Conservation (phyloP, 2,888 invertebrate genomes). For the Micoletzkya japonica region DNA sequence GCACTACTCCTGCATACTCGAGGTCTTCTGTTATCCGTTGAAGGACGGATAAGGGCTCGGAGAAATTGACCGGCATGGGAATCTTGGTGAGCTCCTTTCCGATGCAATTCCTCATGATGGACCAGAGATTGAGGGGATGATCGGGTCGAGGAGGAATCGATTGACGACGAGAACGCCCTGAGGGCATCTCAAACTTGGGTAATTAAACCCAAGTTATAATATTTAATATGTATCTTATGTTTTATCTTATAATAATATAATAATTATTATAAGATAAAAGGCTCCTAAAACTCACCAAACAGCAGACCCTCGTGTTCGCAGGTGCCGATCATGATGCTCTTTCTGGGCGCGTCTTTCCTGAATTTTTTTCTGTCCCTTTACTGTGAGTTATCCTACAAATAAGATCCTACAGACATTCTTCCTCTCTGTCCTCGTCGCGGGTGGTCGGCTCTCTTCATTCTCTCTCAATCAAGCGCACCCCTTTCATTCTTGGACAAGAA, state of each 20-base stretch:
- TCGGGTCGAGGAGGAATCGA: constrained; percentile 85
- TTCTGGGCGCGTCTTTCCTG: constrained; percentile 45
- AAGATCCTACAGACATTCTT: no score
- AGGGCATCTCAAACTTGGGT: no score
- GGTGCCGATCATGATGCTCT: constrained; percentile 49
- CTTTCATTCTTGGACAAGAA: no score
- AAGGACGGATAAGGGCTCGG: constrained; percentile 96
- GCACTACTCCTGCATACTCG: constrained; percentile 86
- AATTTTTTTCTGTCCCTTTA: neutral
- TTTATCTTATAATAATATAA: no score
- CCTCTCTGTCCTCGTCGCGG: no score
- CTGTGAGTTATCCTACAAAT: neutral
- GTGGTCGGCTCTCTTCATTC: no score
- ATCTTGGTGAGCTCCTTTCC: constrained; percentile 98
- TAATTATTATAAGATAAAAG: neutral
- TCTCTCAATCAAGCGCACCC: no score
- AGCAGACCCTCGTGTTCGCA: constrained; percentile 43
- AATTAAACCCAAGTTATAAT: no score
- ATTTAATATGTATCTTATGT: no score
- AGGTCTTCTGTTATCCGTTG: constrained; percentile 96
- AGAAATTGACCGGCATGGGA: constrained; percentile 94
- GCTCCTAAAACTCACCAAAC: constrained; percentile 5
- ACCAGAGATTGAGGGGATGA: constrained; percentile 91
- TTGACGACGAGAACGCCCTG: constrained; percentile 72
- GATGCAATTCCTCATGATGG: constrained; percentile 99